Conservation (phyloP, 2,113 vertebrate species). For the Odontesthes bonariensis region DNA sequence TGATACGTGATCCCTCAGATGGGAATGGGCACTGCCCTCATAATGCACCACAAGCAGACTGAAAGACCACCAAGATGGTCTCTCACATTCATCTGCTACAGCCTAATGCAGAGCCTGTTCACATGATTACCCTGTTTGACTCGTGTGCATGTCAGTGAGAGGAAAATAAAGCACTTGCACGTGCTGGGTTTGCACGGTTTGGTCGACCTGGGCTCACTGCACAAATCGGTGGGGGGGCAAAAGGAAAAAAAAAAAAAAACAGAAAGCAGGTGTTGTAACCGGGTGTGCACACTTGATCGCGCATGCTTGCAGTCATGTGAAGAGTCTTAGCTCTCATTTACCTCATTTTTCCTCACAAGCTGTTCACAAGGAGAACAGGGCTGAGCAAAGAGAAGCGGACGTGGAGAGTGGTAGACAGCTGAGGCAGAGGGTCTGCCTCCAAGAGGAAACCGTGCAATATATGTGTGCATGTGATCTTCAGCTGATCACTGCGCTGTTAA, state of each 20-base stretch:
- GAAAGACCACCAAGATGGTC: conserved; percentile 49
- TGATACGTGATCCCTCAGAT: conserved; percentile 71
- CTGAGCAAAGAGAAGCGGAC: not conserved
- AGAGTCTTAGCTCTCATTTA: conserved; percentile 60
- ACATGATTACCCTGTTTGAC: conserved; percentile 35
- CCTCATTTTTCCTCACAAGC: conserved; percentile 43
- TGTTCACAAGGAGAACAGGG: conserved; percentile 24
- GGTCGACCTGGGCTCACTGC: conserved; percentile 8
- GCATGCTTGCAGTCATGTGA: conserved; percentile 64
- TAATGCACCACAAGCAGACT: conserved; percentile 58
- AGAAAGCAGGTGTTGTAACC: not conserved
- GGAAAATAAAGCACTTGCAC: conserved; percentile 23
- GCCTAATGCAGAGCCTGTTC: conserved; percentile 42
- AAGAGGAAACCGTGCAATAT: conserved; percentile 1
- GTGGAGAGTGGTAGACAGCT: not conserved
- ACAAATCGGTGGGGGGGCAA: conserved; percentile 3
- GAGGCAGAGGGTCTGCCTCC: conserved; percentile 4
- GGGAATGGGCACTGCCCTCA: conserved; percentile 53
- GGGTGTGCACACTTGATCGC: not conserved
- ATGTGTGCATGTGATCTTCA: conserved; percentile 24
- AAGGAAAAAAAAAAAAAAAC: conserved; percentile 19
- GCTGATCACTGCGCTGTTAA: conserved; percentile 28
- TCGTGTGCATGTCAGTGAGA: not conserved
- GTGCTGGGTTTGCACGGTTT: not conserved
- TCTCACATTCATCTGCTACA: conserved; percentile 44